Base-by-base conservation (phyloP, 30 jellyfish, hydroid and myxozoan genomes). In the Aurelia sp. region DNA sequence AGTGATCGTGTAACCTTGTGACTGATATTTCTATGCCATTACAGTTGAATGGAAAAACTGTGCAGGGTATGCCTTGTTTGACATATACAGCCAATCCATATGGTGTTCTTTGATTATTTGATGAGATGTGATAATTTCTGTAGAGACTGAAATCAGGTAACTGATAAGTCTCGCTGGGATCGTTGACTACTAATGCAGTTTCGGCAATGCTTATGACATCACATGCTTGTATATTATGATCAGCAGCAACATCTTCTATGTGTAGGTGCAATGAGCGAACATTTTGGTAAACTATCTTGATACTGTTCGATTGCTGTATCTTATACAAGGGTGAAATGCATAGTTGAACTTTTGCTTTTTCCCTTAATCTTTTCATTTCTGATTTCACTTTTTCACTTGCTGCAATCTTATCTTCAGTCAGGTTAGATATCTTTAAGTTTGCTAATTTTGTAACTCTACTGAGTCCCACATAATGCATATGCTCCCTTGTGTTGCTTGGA, bases 391-490 rank as follows among this genome's bases (percentile, higher is more conserved):
- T 63, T 40, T 62, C 24, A 12, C 41, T 61, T 4, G 60, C 82
- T n/a, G 81, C 18, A 18, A 79, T 61, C 16, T 38, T 61, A 11
- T 21, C 58, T 51, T 50, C 76, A 74, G 35, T 58, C 15, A 53
- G 7, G 33, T 50, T 57, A 0, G 5, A 52, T 21, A 76, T 76
- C 24, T 76, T 10, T 13, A 76, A 41, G 83, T 53, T 44, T 5
- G 35, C 33, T 10, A 63, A 11, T 38, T 35, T 65, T 44, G 11
- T 38, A 20, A 79, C 90, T 35, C 90, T 44, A 13, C 90, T 61
- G 6, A 79, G 80, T 6, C 55, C 90, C 3, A 79, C 80, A n/a
- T 59, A 79, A 20, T 79, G 90, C 53, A 79, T 79, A n/a, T 79
- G 90, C 8, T 63, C 90, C 17, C 80, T 79, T 9, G 90, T 9